Evolutionary conservation across 2,113 vertebrate species (phyloP), one percentile per base, ranked within the genome.

Genomic region (Pelecanus crispus): DNA sequence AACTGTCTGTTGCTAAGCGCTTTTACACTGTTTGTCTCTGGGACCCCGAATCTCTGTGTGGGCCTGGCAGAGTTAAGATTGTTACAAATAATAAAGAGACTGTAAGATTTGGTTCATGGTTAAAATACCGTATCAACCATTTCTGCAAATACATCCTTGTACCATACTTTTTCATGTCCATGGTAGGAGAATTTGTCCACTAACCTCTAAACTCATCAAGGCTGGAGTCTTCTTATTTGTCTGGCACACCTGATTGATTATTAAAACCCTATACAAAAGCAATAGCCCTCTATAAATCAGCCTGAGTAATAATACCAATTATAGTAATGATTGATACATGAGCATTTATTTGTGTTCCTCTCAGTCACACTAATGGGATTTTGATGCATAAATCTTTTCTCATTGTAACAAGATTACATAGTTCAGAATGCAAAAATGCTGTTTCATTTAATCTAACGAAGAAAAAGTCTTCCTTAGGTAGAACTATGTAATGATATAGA

Each of bases 271-370:
- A 86, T n/a, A 83, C 81, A 95, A 94, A 93, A 90, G 38, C 6
- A 94, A 55, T 73, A 85, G n/a, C 28, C 12, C 11, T 85, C 79
- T 71, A 74, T 96, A 95, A 95, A 95, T 92, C 89, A 95, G 5
- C 24, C 22, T 93, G 63, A 88, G 90, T 95, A 94, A 95, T 93
- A 91, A 67, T 74, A 90, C 90, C 63, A 81, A 88, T 93, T 97
- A 90, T 25, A 78, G 47, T 66, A 95, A 93, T 94, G 94, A 97
- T 86, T 93, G 71, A 96, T 93, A 93, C 19, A 56, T 44, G 38
- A 86, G 15, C 62, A 82, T 82, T 94, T 94, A 77, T 94, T 95
- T 92, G 62, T 87, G 66, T 95, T 95, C 45, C 44, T 81, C 38
- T 91, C 74, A 72, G 67, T 81, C 81, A 81, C 18, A 63, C 24